phyloP scores from a whole-genome alignment of 1,140 invertebrate genomes.

The Magallana gigas region DNA sequence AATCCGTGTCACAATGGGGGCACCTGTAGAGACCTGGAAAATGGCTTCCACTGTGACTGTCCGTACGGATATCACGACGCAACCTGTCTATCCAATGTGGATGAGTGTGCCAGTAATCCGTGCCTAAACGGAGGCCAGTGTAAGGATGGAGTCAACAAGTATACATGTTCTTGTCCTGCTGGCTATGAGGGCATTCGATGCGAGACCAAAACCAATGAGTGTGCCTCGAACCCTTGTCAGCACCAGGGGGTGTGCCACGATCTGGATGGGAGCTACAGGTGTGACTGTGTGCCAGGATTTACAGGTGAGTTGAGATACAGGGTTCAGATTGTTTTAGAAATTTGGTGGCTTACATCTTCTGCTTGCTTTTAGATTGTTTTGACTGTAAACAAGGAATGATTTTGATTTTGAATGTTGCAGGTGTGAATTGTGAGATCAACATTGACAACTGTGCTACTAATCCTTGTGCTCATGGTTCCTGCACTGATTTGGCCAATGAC shows the following conservation, averaged over 20 bases:
- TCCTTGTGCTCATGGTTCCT: conserved; percentile 94
- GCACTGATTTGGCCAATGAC: conserved; percentile 84
- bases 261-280: conserved; percentile 66
- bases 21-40: conserved; percentile 88
- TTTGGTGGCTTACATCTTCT: no score
- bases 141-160: conserved; percentile 84
- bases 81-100: conserved; percentile 47
- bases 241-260: conserved; percentile 71
- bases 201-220: conserved; percentile 81
- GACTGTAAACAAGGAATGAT: no score
- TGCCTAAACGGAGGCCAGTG: conserved; percentile 94
- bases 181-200: conserved; percentile 54
- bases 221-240: conserved; percentile 75
- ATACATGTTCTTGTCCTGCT: conserved; percentile 61
- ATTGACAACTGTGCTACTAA: conserved; percentile 96
- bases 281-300: conserved; percentile 86
- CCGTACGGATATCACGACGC: conserved; percentile 82
- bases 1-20: conserved; percentile 91
- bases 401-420: conserved; percentile 77
- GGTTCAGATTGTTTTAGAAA: no score
- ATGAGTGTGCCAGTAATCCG: conserved; percentile 91
- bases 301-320: not conserved
- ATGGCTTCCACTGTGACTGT: conserved; percentile 85
- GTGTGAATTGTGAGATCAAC: conserved; percentile 84
- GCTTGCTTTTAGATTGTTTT: no score